phyloP scores from a whole-genome alignment of 2,113 vertebrate genomes.

The Microtus pennsylvanicus region DNA sequence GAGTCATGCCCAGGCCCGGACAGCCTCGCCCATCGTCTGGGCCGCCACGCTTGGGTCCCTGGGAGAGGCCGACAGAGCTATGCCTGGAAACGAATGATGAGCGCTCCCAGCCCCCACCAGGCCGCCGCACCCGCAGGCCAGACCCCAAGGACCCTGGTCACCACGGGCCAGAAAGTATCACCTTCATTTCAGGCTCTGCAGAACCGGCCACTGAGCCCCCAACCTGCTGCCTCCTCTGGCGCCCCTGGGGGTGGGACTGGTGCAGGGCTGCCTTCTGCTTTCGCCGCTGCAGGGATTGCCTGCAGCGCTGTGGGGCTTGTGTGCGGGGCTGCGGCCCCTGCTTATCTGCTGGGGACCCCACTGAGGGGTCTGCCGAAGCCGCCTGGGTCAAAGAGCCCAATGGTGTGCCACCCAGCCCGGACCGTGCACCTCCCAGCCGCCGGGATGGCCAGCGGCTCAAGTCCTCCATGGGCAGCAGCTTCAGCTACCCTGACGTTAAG shows the following conservation, averaged over 20 bases:
- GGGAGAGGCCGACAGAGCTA: constrained; percentile 80
- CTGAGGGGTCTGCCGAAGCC: constrained; percentile 84
- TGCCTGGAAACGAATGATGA: constrained; percentile 88
- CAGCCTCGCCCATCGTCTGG: constrained; percentile 85
- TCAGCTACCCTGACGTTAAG: constrained; percentile 95
- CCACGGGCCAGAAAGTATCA: constrained; percentile 91
- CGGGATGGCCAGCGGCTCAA: constrained; percentile 87
- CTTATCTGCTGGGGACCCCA: constrained; percentile 78
- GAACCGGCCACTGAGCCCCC: constrained; percentile 85
- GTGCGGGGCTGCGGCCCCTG: constrained; percentile 91
- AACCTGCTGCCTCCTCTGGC: constrained; percentile 91
- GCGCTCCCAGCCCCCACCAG: constrained; percentile 80
- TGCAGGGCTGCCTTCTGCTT: constrained; percentile 91
- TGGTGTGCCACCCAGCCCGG: constrained; percentile 88
- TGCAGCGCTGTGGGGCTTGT: constrained; percentile 88
- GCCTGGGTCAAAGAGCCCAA: constrained; percentile 86
- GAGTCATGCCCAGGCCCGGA: constrained; percentile 90
- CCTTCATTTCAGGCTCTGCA: constrained; percentile 93
- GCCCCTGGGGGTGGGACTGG: constrained; percentile 93
- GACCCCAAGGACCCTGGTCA: constrained; percentile 87
- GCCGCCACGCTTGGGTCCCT: constrained; percentile 80
- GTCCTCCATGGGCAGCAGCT: constrained; percentile 90
- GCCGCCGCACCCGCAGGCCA: constrained; percentile 80
- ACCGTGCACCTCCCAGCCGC: constrained; percentile 84
- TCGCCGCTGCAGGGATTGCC: constrained; percentile 87